Conservation (phyloP, 1,140 invertebrate genomes). For the Thalassaphorura encarpata region DNA sequence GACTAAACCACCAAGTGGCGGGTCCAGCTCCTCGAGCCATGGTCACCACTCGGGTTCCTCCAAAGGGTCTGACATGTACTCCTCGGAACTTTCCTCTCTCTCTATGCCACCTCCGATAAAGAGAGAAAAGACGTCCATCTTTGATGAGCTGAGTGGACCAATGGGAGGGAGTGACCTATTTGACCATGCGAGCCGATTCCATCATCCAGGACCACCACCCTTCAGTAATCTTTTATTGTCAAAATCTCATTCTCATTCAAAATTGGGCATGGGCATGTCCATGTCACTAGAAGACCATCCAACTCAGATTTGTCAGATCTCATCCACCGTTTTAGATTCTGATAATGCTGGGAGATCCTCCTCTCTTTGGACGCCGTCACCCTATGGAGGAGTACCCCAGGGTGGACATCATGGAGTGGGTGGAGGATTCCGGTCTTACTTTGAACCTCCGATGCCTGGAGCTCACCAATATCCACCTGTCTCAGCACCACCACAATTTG, state of each 20-base stretch:
- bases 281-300: constrained; percentile 9
- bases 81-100: constrained; percentile 10
- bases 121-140: constrained; percentile 26
- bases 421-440: constrained; percentile 35
- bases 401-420: constrained; percentile 1
- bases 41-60: neutral
- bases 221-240: constrained; percentile 27
- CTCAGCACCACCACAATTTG: constrained; percentile 6
- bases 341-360: neutral
- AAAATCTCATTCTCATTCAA: constrained; percentile 6
- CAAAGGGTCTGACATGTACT: neutral
- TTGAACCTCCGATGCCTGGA: constrained; percentile 35
- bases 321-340: constrained; percentile 16
- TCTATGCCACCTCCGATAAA: constrained; percentile 21
- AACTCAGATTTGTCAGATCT: constrained; percentile 20
- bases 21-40: constrained; percentile 6
- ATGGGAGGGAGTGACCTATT: constrained; percentile 9
- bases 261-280: neutral
- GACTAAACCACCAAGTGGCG: constrained; percentile 51
- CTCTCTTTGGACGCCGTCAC: constrained; percentile 13
- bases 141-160: constrained; percentile 19
- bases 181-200: constrained; percentile 22
- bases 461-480: constrained; percentile 15
- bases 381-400: neutral
- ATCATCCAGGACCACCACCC: constrained; percentile 7